A percentile compares a stretch with the other conserved stretches of the same genome.
These are phyloP conservation scores for Frankliniella fusca DNA, from an alignment of 2,888 invertebrate species.

Conservation along the genomic window DNA sequence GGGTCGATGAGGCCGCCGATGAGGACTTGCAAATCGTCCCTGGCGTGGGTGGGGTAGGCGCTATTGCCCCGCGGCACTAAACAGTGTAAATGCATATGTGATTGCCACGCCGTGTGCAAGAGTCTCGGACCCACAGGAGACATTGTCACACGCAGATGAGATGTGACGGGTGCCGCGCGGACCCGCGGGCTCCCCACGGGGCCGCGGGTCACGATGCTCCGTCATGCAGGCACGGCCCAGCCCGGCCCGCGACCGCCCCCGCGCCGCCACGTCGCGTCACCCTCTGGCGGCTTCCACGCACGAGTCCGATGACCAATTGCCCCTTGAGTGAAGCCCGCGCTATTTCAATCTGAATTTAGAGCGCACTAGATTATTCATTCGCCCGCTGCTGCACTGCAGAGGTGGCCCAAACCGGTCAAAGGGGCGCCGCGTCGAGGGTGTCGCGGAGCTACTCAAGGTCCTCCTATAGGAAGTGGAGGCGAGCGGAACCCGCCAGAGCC, in stretches of 20 bases:
- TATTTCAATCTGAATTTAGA: background rate
- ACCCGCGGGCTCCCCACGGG: no score
- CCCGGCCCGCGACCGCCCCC: background rate
- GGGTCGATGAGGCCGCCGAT: no score
- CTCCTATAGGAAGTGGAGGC: background rate
- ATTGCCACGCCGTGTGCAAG: no score
- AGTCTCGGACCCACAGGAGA: no score
- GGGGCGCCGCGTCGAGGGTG: background rate
- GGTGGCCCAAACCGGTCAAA: background rate
- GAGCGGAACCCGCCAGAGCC: background rate
- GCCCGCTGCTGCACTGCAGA: background rate
- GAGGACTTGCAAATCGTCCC: no score
- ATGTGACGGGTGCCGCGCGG: background rate
- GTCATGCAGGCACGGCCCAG: background rate
- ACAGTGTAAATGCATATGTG: no score
- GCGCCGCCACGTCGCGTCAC: background rate
- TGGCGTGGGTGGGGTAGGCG: no score
- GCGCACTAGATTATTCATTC: background rate
- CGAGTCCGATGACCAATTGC: no score
- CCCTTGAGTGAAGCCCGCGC: background rate
- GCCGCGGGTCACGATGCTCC: background rate
- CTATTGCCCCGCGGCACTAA: no score
- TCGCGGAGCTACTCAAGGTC: background rate
- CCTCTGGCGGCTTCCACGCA: background rate
- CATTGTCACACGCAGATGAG: no score